Evolutionary conservation across 2,113 vertebrate species (phyloP), one percentile per base, ranked within the genome.

Genomic region (Asarcornis scutulata): DNA sequence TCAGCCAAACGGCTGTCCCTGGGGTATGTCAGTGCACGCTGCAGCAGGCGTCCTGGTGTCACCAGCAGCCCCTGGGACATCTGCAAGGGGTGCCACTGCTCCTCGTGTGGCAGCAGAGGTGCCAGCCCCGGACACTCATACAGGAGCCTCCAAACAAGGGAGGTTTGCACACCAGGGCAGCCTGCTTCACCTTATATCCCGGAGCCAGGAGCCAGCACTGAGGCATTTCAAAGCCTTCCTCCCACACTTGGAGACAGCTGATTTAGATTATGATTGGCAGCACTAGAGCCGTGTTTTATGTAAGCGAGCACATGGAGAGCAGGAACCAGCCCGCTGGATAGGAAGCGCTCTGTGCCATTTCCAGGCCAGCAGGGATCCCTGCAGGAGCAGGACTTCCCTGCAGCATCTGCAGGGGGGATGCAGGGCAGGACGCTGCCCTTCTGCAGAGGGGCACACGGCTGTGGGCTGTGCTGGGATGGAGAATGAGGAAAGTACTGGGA

Each of bases 1-100:
- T 69, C 32, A 56, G 55, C 6, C 36, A 40, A 75, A 62, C 1
- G 3, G 9, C 25, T 0, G 0, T 46, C 16, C 8, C 27, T n/a
- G 48, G 11, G 9, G 3, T 34, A 32, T 48, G 63, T 14, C 76
- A 74, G 21, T 32, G 73, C 13, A 5, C 44, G 48, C 25, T 83
- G 59, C 59, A 91, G 76, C 48, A 73, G 66, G 4, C 0, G 2
- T 66, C 38, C 36, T 77, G 25, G 38, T 62, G 38, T 38, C 60
- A 32, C 25, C 55, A 73, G 59, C 34, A 84, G 32, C 20, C 53
- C 17, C 48, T 81, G 73, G 50, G 40, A 74, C 50, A 66, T 66
- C 64, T 44, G 27, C 60, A 71, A 58, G 38, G 18, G 50, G 50
- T 91, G 38, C 25, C 26, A 31, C 34, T 77, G 68, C 36, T 74